Conservation (phyloP, 2,113 vertebrate species). For the Collichthys lucidus region DNA sequence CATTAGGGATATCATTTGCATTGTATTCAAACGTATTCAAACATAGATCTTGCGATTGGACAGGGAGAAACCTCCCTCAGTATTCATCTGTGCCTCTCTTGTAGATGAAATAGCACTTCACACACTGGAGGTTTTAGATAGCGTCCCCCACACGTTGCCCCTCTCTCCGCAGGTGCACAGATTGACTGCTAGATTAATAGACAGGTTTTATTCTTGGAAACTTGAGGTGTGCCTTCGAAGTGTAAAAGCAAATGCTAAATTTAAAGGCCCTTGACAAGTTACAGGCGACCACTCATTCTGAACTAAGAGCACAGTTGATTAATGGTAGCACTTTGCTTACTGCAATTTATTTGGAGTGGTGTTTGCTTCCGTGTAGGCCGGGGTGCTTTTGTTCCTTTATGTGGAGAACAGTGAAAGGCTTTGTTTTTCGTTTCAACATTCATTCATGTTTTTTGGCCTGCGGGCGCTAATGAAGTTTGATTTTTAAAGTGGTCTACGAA, state of each 20-base stretch:
- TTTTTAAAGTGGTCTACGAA: conserved; percentile 35
- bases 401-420: conserved; percentile 50
- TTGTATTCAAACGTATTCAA: conserved; percentile 68
- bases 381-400: conserved; percentile 50
- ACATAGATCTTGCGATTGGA: conserved; percentile 28
- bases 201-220: conserved; percentile 61
- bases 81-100: conserved; percentile 49
- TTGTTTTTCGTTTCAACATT: conserved; percentile 48
- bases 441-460: conserved; percentile 24
- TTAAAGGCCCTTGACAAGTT: conserved; percentile 65
- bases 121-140: conserved; percentile 50
- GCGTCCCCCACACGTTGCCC: conserved; percentile 6
- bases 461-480: conserved; percentile 37
- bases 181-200: conserved; percentile 68
- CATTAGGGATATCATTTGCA: conserved; percentile 46
- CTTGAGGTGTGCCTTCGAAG: conserved; percentile 42
- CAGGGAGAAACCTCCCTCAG: conserved; percentile 45
- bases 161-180: conserved; percentile 51
- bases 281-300: conserved; percentile 37
- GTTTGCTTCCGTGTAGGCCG: conserved; percentile 54
- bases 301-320: conserved; percentile 57
- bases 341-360: conserved; percentile 64
- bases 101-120: conserved; percentile 68
- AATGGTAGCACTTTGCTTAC: conserved; percentile 69
- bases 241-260: conserved; percentile 61